Evolutionary conservation across 2,113 vertebrate genomes (phyloP), one percentile per base, ranked within the genome.

Genomic region (Bolborhynchus lineola): DNA sequence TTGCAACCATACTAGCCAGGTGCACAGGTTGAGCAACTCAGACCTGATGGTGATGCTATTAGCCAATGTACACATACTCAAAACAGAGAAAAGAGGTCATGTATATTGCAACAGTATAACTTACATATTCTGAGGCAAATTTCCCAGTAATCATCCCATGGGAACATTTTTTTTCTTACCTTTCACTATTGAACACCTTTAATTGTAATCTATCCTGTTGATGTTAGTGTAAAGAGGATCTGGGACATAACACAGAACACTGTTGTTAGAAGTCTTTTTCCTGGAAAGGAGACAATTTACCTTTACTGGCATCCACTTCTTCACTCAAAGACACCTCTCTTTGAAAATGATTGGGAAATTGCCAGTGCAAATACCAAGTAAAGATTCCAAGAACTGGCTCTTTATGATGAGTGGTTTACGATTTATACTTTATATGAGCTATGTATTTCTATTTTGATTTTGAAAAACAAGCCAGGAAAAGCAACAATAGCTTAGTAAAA

Each of bases 401-500:
- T 95, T 86, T 92, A 55, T 47, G 49, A 84, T 4, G 39, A 94
- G 28, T 84, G 83, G 72, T 97, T 71, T 77, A 91, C 89, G 88
- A 62, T 69, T 94, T 92, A 70, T 83, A 35, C 25, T 83, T 76
- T 64, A 63, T 69, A 95, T 75, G 76, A 85, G 21, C n/a, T 60
- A 91, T 55, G 18, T 55, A 88, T 94, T 98, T 88, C 94, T 96
- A 81, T 96, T 94, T 96, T 69, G 60, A 88, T 92, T 97, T 96
- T 81, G 87, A 93, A 90, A 97, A 96, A 96, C 62, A 89, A 74
- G 65, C 62, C 94, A 91, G 90, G 89, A 76, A 49, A 92, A 72
- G 80, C 86, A 97, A 91, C 59, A 95, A 90, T 95, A 86, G 55
- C 95, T 96, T 74, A 91, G 87, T 82, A 91, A 97, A 97, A 97